Percentiles rank a stretch among this genome's conserved stretches.
Evolutionary conservation across 2,888 invertebrate species (phyloP).

Genomic region (Dasypolia templi): DNA sequence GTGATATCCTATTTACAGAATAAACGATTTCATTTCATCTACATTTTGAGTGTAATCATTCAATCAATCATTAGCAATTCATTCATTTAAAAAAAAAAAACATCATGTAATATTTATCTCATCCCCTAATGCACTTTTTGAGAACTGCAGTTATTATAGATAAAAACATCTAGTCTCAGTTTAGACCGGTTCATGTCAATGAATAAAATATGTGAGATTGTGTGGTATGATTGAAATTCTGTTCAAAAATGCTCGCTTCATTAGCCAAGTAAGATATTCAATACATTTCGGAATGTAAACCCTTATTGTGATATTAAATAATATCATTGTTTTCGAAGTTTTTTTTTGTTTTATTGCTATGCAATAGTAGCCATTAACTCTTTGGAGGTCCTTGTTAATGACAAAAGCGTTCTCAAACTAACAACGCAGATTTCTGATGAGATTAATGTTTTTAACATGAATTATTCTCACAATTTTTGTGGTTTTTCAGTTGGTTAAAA

Average conservation of each 20-base stretch:
- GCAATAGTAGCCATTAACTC: neutral
- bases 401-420: slow-evolving; percentile 11
- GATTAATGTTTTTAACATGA: neutral
- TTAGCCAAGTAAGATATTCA: slow-evolving; percentile 67
- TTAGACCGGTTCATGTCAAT: slow-evolving; percentile 45
- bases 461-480: neutral
- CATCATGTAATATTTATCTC: slow-evolving; percentile 13
- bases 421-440: neutral
- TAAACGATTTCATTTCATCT: neutral
- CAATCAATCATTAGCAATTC: neutral
- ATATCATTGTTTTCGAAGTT: slow-evolving; percentile 72
- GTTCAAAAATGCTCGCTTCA: slow-evolving; percentile 59
- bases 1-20: neutral
- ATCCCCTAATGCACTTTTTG: slow-evolving; percentile 62
- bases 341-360: slow-evolving; percentile 51
- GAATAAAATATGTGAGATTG: slow-evolving; percentile 45
- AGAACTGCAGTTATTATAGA: slow-evolving; percentile 55
- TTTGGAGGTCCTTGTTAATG: neutral
- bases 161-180: slow-evolving; percentile 60
- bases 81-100: slow-evolving; percentile 14
- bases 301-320: slow-evolving; percentile 84
- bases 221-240: slow-evolving; percentile 51
- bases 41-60: neutral
- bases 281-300: slow-evolving; percentile 76
- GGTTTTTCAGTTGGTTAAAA: neutral